These are phyloP conservation scores for Drosophila anomalipes DNA, from an alignment of 2,888 invertebrate species.

Conservation along the genomic window DNA sequence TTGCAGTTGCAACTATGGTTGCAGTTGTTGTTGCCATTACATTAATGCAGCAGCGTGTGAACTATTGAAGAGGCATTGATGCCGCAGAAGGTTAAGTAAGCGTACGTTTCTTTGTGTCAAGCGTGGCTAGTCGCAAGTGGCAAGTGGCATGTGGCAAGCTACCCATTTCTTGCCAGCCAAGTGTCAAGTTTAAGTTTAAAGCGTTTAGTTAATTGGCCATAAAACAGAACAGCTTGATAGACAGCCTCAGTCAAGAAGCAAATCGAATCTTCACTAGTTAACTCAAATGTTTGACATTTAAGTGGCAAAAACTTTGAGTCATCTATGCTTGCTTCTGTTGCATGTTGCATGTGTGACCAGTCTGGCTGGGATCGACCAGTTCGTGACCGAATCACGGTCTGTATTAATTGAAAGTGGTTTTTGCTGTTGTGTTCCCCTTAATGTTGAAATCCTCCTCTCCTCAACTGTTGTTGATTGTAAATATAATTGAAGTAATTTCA, in stretches of 20 bases:
- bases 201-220: constrained; percentile 54
- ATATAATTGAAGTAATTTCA: constrained; percentile 73
- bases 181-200: constrained; percentile 82
- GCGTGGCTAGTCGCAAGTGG: constrained; percentile 28
- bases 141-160: constrained; percentile 21
- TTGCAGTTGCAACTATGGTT: constrained; percentile 25
- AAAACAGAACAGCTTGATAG: constrained; percentile 40
- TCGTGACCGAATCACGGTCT: constrained; percentile 49
- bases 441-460: constrained; percentile 7
- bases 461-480: constrained; percentile 28
- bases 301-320: constrained; percentile 39
- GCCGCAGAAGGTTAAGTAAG: constrained; percentile 67
- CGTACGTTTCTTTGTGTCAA: constrained; percentile 20
- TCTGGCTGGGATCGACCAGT: constrained; percentile 20
- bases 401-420: constrained; percentile 2
- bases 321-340: constrained; percentile 22
- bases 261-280: constrained; percentile 18
- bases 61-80: constrained; percentile 35
- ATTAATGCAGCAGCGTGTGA: constrained; percentile 58
- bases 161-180: constrained; percentile 28
- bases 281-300: constrained; percentile 70
- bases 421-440: not conserved
- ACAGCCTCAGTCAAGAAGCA: constrained; percentile 22
- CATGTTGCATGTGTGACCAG: constrained; percentile 19
- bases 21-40: constrained; percentile 25